Evolutionary conservation across 2,113 vertebrate species (phyloP), one percentile per base, ranked within the genome.

Genomic region (Catagonus wagneri): DNA sequence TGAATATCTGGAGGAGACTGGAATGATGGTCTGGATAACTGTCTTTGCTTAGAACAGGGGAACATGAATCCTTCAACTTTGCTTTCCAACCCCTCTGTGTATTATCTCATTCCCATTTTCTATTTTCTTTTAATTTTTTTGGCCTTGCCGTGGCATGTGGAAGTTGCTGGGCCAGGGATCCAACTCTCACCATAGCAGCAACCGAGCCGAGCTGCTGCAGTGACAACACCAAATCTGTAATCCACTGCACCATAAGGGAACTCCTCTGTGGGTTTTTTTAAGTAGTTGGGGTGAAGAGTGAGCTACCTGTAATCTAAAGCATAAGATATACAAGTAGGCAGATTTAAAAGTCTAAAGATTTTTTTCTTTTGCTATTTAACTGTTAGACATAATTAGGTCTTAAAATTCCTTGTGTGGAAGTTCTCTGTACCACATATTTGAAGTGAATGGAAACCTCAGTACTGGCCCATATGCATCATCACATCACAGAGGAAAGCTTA

Each of bases 11-110:
- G 7, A 69, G 65, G 11, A 22, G 5, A 20, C 2, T 50, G 29
- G 9, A 65, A 19, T 25, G n/a, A 68, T 3, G 9, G 10, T 0
- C 60, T 12, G 1, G 14, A 39, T 0, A 4, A 29, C 25, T 50
- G 56, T 1, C 1, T 88, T 76, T 84, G 71, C 34, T 76, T 34
- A 63, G 25, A 10, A 25, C 0, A 36, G 54, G n/a, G 14, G 11
- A 27, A 19, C 63, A n/a, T 52, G 25, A 4, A 60, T 50, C 20
- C 60, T 54, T 84, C 54, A 34, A 58, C 15, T 79, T 29, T n/a
- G 23, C 1, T 66, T 13, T 36, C 25, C 25, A 80, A 22, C 32
- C 7, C 52, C 19, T 1, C 12, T 4, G 1, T n/a, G 15, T 34
- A 15, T 63, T 6, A 7, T 90, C 88, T 72, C 32, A 1, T 34